Percentiles rank a stretch among this genome's conserved stretches.
Evolutionary conservation across 2,113 vertebrate genomes (phyloP).

Genomic region (Amazona guildingii): DNA sequence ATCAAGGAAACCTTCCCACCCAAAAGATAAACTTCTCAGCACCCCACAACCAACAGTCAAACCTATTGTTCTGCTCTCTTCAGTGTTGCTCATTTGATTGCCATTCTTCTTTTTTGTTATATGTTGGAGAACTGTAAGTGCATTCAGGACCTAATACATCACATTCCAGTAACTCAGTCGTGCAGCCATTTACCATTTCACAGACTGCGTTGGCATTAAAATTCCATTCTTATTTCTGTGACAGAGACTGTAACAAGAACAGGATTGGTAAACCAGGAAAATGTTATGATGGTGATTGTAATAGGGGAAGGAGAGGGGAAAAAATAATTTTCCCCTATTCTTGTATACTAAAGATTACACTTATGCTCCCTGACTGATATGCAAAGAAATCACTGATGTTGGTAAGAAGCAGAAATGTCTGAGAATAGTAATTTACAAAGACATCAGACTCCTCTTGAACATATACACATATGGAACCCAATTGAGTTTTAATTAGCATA

Average conservation of each 20-base stretch:
- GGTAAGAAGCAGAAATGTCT: neutral
- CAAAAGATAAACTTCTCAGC: neutral
- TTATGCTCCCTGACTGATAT: neutral
- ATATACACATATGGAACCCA: neutral
- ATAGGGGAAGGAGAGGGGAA: neutral
- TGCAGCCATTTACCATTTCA: neutral
- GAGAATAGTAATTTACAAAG: neutral
- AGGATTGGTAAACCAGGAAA: conserved; percentile 2
- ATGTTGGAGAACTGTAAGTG: neutral
- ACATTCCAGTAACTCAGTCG: neutral
- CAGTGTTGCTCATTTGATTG: neutral
- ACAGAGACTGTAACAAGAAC: neutral
- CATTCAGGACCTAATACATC: neutral
- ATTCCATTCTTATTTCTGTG: conserved; percentile 3
- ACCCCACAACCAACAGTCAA: neutral
- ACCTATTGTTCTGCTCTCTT: neutral
- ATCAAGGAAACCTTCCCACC: neutral
- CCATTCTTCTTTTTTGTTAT: neutral
- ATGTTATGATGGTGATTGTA: neutral
- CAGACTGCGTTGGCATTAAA: neutral
- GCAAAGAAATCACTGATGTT: neutral
- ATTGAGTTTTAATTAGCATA: conserved; percentile 17
- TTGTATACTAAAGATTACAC: neutral
- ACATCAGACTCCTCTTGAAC: neutral
- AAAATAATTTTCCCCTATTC: conserved; percentile 20